phyloP scores from a whole-genome alignment of 2,888 invertebrate species.

The Leptopilina syphax region DNA sequence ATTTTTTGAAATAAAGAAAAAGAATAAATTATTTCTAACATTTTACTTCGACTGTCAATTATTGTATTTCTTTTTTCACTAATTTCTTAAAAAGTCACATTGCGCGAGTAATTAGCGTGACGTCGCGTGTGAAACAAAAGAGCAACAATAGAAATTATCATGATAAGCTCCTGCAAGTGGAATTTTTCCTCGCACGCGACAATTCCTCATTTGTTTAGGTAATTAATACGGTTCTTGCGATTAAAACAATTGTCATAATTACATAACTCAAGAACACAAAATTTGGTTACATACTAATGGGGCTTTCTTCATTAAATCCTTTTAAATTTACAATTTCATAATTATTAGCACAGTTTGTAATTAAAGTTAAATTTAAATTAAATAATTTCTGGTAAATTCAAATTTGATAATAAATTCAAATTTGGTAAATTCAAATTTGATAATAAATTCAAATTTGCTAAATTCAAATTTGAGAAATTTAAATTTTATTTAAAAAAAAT shows the following conservation, averaged over 20 bases:
- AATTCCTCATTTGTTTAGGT: slow-evolving; percentile 31
- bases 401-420: too few relatives aligned
- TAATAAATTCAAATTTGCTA: too few relatives aligned
- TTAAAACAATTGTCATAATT: slow-evolving; percentile 15
- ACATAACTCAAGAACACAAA: neutral
- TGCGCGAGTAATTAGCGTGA: slow-evolving; percentile 7
- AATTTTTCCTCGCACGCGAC: slow-evolving; percentile 28
- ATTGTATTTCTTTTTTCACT: neutral
- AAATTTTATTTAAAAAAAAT: too few relatives aligned
- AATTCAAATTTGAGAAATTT: too few relatives aligned
- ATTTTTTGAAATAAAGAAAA: neutral
- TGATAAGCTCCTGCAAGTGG: neutral
- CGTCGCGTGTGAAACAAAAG: slow-evolving; percentile 13
- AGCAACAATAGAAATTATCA: slow-evolving; percentile 25
- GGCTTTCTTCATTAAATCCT: too few relatives aligned
- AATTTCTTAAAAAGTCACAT: slow-evolving; percentile 1
- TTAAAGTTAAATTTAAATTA: too few relatives aligned
- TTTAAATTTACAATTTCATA: too few relatives aligned
- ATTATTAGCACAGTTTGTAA: too few relatives aligned
- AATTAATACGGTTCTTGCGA: slow-evolving; percentile 17
- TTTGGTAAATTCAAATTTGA: too few relatives aligned
- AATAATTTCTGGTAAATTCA: too few relatives aligned
- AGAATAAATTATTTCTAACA: too few relatives aligned
- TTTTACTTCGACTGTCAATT: neutral
- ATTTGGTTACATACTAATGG: too few relatives aligned